These are phyloP conservation scores for Schizotus pectinicornis DNA, from an alignment of 2,888 invertebrate genomes.

Conservation along the genomic window DNA sequence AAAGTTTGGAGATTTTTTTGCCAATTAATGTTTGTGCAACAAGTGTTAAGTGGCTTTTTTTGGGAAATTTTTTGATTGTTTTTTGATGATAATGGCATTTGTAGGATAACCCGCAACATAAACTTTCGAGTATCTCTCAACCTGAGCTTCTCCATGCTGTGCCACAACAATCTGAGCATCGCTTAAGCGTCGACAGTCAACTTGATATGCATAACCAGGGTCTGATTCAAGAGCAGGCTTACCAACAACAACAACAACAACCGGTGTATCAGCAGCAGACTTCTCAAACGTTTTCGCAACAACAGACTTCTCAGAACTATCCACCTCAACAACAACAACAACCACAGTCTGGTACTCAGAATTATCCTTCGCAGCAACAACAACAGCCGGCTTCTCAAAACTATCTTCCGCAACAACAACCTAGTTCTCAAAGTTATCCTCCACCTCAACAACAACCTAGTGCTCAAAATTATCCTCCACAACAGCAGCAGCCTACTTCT, in stretches of 20 bases:
- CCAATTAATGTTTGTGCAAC: too few relatives aligned
- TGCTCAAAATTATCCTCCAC: constrained; percentile 2
- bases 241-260: constrained; percentile 33
- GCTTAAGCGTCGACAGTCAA: constrained; percentile 54
- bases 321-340: constrained; percentile 34
- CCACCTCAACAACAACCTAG: neutral
- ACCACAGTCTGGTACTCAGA: constrained; percentile 25
- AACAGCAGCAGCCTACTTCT: constrained; percentile 29
- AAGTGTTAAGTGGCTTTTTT: too few relatives aligned
- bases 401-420: constrained; percentile 33
- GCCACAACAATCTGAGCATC: constrained; percentile 39
- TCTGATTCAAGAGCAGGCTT: constrained; percentile 31
- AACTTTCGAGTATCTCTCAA: constrained; percentile 54
- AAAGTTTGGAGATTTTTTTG: too few relatives aligned
- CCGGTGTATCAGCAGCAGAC: constrained; percentile 2
- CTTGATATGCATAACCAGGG: constrained; percentile 46
- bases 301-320: constrained; percentile 27
- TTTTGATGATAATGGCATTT: constrained; percentile 31
- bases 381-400: constrained; percentile 21
- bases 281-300: neutral
- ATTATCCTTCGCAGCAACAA: constrained; percentile 35
- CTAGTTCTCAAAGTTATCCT: constrained; percentile 12
- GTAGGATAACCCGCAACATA: constrained; percentile 48
- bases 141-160: constrained; percentile 50
- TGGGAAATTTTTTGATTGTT: neutral